phyloP scores from a whole-genome alignment of 2,797 vertebrate species.

The Champsocephalus esox region DNA sequence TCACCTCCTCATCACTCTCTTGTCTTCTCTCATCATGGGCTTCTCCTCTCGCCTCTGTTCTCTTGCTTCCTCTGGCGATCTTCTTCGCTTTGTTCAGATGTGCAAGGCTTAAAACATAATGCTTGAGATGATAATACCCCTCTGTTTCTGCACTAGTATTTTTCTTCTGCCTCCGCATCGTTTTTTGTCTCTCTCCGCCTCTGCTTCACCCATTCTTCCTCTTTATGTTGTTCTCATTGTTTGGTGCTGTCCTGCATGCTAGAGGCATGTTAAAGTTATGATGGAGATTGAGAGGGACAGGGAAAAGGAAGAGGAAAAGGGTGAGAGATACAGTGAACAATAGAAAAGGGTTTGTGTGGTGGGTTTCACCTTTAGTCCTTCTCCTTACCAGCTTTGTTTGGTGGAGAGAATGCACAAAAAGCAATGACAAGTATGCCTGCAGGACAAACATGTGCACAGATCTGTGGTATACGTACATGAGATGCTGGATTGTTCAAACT shows the following conservation, averaged over 20 bases:
- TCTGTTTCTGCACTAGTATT: constrained; percentile 50
- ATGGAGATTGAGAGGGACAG: constrained; percentile 16
- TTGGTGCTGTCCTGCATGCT: constrained; percentile 22
- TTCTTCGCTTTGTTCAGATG: constrained; percentile 53
- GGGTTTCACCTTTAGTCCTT: constrained; percentile 40
- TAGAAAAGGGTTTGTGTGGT: constrained; percentile 19
- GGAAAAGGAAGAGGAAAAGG: constrained; percentile 10
- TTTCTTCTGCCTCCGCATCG: constrained; percentile 33
- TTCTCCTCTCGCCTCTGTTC: constrained; percentile 21
- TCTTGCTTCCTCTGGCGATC: constrained; percentile 35
- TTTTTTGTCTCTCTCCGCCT: constrained; percentile 7
- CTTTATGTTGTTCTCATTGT: constrained; percentile 39
- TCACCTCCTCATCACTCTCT: constrained; percentile 36
- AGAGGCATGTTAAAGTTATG: constrained; percentile 29
- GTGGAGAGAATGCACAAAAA: constrained; percentile 21
- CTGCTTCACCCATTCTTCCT: constrained; percentile 9
- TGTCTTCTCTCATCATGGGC: constrained; percentile 41
- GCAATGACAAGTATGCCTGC: constrained; percentile 16
- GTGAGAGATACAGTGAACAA: constrained; percentile 24
- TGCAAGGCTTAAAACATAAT: constrained; percentile 50
- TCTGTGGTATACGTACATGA: constrained; percentile 1
- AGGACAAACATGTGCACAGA: constrained; percentile 14
- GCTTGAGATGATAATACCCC: constrained; percentile 59
- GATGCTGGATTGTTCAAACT: neutral
- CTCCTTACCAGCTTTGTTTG: constrained; percentile 21